These are phyloP conservation scores for Otolemur garnettii DNA, from an alignment of 2,113 vertebrate genomes.

Conservation along the genomic window DNA sequence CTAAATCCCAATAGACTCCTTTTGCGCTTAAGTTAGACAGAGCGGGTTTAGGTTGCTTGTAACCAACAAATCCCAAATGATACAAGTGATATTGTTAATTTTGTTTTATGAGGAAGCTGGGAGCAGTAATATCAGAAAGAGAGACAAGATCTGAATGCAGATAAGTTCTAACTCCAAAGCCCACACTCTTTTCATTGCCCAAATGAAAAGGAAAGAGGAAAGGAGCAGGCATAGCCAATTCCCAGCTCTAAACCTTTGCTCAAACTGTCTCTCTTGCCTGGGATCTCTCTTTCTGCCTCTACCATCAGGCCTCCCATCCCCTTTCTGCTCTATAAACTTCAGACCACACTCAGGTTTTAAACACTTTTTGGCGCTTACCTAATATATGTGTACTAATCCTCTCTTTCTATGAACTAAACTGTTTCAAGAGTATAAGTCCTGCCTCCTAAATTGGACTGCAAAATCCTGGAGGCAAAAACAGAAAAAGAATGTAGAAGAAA, in stretches of 20 bases:
- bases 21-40: background rate
- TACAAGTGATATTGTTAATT: background rate
- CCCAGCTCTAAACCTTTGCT: background rate
- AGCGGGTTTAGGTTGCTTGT: background rate
- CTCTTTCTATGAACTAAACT: conserved; percentile 67
- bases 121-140: background rate
- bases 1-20: background rate
- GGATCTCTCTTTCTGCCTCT: background rate
- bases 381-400: conserved; percentile 45
- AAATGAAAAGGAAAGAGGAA: background rate
- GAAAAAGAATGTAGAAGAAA: conserved; percentile 74
- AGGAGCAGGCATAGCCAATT: background rate
- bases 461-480: conserved; percentile 77
- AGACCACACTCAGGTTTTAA: conserved; percentile 67
- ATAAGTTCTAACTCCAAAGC: background rate
- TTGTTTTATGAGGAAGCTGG: background rate
- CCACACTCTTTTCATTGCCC: background rate
- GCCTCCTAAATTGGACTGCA: conserved; percentile 76
- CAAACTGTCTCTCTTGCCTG: background rate
- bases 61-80: background rate
- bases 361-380: conserved; percentile 46
- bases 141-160: background rate
- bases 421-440: conserved; percentile 58
- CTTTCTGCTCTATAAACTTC: conserved; percentile 57
- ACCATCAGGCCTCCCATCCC: background rate